These are phyloP conservation scores for Dugesia japonica DNA, from an alignment of 2,888 invertebrate species.

Conservation along the genomic window DNA sequence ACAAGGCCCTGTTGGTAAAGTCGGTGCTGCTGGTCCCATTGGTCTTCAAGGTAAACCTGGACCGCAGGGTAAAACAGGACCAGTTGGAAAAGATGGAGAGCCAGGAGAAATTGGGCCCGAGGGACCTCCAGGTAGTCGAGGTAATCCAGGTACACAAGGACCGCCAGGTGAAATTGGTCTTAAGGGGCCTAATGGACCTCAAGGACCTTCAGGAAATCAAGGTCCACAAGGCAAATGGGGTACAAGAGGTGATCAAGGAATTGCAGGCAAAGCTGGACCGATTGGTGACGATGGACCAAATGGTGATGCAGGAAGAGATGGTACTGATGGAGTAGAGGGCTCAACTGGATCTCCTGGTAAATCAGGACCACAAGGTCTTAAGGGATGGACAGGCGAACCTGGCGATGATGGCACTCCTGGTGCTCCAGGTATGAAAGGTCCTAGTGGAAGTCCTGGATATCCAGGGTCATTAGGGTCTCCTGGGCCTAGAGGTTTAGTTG, in stretches of 20 bases:
- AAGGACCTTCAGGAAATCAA: slow-evolving; percentile 8
- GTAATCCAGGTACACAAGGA: slow-evolving; percentile 21
- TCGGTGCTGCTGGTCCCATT: not conserved
- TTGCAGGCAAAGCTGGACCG: not conserved
- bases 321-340: slow-evolving; percentile 10
- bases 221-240: not conserved
- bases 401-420: slow-evolving; percentile 22
- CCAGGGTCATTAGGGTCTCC: slow-evolving; percentile 7
- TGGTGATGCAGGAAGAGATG: not conserved
- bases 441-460: slow-evolving; percentile 22
- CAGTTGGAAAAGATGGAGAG: slow-evolving; percentile 17
- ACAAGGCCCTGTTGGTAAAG: slow-evolving; percentile 17
- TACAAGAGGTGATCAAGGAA: slow-evolving; percentile 1
- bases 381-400: not conserved
- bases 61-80: slow-evolving; percentile 20
- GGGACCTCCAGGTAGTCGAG: slow-evolving; percentile 16
- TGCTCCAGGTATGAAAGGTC: slow-evolving; percentile 13
- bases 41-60: slow-evolving; percentile 33
- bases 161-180: not conserved
- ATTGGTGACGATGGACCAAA: not conserved
- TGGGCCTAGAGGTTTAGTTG: slow-evolving; percentile 10
- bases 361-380: not conserved
- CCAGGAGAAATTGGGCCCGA: slow-evolving; percentile 26
- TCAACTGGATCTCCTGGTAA: not conserved
- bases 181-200: slow-evolving; percentile 8